phyloP scores from a whole-genome alignment of 2,797 vertebrate genomes.

The Crenichthys baileyi region DNA sequence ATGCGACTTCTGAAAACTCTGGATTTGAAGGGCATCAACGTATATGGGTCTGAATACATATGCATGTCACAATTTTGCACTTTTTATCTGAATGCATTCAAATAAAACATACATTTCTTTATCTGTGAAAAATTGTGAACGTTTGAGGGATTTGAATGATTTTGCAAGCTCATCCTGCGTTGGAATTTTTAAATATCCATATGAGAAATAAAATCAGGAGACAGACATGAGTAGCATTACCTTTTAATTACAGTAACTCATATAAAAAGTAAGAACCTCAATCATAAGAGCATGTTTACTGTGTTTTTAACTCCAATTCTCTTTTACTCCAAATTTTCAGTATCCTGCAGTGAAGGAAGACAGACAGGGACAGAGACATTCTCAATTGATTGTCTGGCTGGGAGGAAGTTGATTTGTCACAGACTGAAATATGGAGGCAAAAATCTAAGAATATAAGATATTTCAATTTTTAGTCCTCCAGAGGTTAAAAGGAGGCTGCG shows the following conservation, averaged over 20 bases:
- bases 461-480: constrained; percentile 21
- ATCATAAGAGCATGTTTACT: constrained; percentile 72
- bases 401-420: constrained; percentile 61
- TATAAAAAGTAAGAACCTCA: constrained; percentile 78
- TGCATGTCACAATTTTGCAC: too few relatives aligned
- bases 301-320: constrained; percentile 62
- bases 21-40: too few relatives aligned
- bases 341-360: constrained; percentile 61
- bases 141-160: background rate
- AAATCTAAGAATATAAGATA: constrained; percentile 51
- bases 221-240: constrained; percentile 44
- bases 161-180: background rate
- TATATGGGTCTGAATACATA: too few relatives aligned
- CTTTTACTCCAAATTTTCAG: constrained; percentile 39
- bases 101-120: background rate
- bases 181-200: background rate
- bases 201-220: background rate
- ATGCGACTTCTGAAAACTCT: too few relatives aligned
- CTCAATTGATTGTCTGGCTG: constrained; percentile 69
- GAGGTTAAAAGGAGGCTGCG: constrained; percentile 23
- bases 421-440: constrained; percentile 43
- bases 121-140: background rate
- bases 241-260: constrained; percentile 82
- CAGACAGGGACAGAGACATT: constrained; percentile 60
- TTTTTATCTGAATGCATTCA: background rate